These are phyloP conservation scores for Pogoniulus pusillus DNA, from an alignment of 2,797 vertebrate genomes.

Conservation along the genomic window DNA sequence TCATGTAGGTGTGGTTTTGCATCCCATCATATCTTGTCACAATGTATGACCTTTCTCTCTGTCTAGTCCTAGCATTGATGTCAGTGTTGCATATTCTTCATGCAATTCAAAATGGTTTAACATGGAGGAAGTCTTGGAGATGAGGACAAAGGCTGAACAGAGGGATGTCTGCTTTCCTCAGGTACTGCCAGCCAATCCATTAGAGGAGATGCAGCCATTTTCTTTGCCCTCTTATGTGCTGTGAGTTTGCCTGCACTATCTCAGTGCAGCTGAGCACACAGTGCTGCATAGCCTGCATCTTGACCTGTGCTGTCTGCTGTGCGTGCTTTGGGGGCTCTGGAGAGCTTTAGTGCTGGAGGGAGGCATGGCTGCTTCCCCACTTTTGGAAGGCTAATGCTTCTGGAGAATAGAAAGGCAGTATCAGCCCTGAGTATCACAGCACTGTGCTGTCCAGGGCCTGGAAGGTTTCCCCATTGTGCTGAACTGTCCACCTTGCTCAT, in stretches of 20 bases:
- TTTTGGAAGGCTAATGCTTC: not conserved
- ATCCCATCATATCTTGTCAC: not conserved
- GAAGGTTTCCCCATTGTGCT: not conserved
- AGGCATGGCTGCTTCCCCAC: not conserved
- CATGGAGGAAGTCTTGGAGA: not conserved
- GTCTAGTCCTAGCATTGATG: not conserved
- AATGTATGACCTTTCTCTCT: not conserved
- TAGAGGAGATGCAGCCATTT: not conserved
- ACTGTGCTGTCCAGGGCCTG: not conserved
- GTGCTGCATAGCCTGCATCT: not conserved
- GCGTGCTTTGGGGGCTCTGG: not conserved
- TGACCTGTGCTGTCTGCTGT: not conserved
- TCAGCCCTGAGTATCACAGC: not conserved
- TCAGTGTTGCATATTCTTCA: not conserved
- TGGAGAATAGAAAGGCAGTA: not conserved
- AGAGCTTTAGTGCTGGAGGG: not conserved
- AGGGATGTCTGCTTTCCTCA: not conserved
- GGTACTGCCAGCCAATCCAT: not conserved
- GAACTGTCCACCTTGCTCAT: not conserved
- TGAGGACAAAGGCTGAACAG: not conserved
- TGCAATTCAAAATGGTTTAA: not conserved
- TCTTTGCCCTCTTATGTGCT: not conserved
- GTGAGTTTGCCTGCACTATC: not conserved
- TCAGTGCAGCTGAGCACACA: not conserved
- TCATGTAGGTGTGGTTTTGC: not conserved